These are phyloP conservation scores for Ictalurus furcatus DNA, from an alignment of 2,113 vertebrate genomes.

Conservation along the genomic window DNA sequence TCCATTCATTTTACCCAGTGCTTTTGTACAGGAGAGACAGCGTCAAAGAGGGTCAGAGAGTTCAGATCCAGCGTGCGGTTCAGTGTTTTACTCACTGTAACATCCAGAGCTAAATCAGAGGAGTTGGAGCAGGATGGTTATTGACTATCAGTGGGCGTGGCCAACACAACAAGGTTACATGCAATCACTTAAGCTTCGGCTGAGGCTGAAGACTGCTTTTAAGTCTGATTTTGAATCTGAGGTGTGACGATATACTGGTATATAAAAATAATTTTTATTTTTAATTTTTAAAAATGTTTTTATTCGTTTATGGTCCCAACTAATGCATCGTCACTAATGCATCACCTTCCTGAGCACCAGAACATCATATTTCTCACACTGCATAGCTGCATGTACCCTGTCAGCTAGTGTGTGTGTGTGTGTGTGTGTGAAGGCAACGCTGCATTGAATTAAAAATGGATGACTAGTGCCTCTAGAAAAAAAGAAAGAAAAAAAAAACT, in stretches of 20 bases:
- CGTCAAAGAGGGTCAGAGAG: background rate
- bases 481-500: background rate
- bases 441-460: background rate
- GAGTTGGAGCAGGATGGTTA: background rate
- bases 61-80: background rate
- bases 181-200: background rate
- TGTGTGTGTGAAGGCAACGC: background rate
- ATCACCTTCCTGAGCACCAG: background rate
- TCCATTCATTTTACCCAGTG: background rate
- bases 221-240: background rate
- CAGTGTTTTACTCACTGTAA: background rate
- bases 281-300: too few species aligned
- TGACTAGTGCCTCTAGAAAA: background rate
- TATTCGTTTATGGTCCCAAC: background rate
- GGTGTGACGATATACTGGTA: background rate
- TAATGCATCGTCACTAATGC: background rate
- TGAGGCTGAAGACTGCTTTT: background rate
- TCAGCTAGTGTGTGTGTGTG: background rate
- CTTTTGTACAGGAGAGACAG: background rate
- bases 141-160: background rate
- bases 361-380: too few species aligned
- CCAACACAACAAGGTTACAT: background rate
- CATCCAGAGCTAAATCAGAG: background rate
- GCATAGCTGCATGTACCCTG: too few species aligned
- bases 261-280: background rate